phyloP scores from a whole-genome alignment of 2,113 vertebrate species.

The Sinocyclocheilus anshuiensis region DNA sequence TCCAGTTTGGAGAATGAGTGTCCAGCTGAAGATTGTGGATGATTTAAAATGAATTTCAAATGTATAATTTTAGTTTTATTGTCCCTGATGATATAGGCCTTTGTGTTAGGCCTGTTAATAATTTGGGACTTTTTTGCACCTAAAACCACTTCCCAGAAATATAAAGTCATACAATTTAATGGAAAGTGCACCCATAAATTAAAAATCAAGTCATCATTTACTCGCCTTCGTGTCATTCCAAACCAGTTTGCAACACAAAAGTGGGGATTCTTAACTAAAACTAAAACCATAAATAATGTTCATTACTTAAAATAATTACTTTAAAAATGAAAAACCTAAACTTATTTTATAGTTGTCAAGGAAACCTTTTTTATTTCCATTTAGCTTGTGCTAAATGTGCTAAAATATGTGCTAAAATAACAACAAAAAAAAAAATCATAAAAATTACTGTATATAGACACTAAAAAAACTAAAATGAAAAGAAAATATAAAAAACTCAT shows the following conservation, averaged over 20 bases:
- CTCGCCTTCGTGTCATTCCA: background rate
- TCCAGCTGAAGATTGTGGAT: conserved; percentile 81
- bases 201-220: background rate
- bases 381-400: background rate
- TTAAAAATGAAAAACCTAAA: no score
- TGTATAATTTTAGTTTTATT: background rate
- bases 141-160: background rate
- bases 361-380: background rate
- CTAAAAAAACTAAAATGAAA: no score
- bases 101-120: background rate
- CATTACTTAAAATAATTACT: no score
- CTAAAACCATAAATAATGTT: no score
- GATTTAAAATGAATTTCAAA: background rate
- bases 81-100: background rate
- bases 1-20: conserved; percentile 84
- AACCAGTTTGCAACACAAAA: no score
- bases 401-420: no score
- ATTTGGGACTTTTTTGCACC: background rate
- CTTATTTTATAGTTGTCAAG: no score
- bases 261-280: no score
- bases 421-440: no score
- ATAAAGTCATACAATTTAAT: background rate
- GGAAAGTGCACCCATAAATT: background rate
- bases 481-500: no score
- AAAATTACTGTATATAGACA: no score